Conservation (phyloP, 1,140 invertebrate genomes). For the Formica exsecta region DNA sequence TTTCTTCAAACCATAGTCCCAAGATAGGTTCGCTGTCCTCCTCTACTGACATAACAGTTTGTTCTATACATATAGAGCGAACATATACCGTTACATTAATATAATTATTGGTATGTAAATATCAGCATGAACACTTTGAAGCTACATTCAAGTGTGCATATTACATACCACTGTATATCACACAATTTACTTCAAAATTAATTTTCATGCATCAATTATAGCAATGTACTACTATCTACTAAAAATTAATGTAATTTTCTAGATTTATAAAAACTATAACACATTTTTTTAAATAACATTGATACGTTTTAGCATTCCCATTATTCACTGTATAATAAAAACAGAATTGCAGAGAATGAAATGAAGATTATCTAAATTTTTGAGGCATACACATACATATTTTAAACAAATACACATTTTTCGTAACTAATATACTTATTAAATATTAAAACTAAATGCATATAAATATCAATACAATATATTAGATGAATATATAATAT, state of each 20-base stretch:
- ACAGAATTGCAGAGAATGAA: neutral
- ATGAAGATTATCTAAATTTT: slow-evolving; percentile 10
- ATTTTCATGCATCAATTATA: neutral
- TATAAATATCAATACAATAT: neutral
- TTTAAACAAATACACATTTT: neutral
- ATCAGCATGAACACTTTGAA: neutral
- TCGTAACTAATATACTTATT: slow-evolving; percentile 5
- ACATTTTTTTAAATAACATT: neutral
- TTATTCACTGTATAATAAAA: neutral
- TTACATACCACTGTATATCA: slow-evolving; percentile 11
- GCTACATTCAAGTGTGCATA: neutral
- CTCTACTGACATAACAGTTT: slow-evolving; percentile 85
- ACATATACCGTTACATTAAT: slow-evolving; percentile 80
- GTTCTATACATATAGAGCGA: slow-evolving; percentile 80
- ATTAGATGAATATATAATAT: slow-evolving; percentile 56
- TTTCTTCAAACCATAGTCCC: slow-evolving; percentile 97
- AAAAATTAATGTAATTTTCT: neutral
- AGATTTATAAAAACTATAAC: neutral
- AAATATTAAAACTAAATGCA: slow-evolving; percentile 9
- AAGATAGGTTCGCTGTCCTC: slow-evolving; percentile 97
- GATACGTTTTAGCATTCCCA: neutral
- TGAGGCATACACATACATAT: neutral
- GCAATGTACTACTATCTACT: neutral
- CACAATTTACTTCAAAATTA: slow-evolving; percentile 39
- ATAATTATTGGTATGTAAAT: slow-evolving; percentile 37